Evolutionary conservation across 2,888 invertebrate genomes (phyloP).

Genomic region (Seira sanloemensis): DNA sequence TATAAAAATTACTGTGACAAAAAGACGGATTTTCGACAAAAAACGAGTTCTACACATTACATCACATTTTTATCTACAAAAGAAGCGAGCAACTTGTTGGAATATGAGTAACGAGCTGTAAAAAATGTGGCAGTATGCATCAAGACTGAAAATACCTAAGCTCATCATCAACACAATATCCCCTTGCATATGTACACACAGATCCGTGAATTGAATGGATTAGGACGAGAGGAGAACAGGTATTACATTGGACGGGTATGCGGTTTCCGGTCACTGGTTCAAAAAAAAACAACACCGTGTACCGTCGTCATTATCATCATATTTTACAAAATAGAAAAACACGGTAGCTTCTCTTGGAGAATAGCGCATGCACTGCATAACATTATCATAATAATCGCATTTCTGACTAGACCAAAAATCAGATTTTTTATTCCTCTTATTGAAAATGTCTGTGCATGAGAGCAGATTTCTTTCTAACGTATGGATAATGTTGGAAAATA

Average conservation of each 20-base stretch:
- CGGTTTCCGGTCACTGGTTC: slow-evolving; percentile 65
- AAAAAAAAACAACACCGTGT: slow-evolving; percentile 46
- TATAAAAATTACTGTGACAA: slow-evolving; percentile 20
- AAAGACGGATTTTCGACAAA: slow-evolving; percentile 7
- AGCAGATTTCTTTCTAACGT: no score
- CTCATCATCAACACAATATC: slow-evolving; percentile 4
- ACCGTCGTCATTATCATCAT: slow-evolving; percentile 9
- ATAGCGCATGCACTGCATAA: slow-evolving; percentile 3
- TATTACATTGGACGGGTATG: slow-evolving; percentile 58
- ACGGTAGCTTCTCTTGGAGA: slow-evolving; percentile 27
- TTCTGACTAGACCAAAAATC: not conserved
- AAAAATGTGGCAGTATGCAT: slow-evolving; percentile 61
- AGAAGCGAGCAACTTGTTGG: slow-evolving; percentile 27
- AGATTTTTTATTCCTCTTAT: not conserved
- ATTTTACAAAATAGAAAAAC: slow-evolving; percentile 9
- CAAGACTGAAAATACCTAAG: not conserved
- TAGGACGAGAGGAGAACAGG: not conserved
- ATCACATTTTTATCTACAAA: slow-evolving; percentile 19
- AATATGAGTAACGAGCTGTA: slow-evolving; percentile 61
- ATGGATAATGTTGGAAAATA: slow-evolving; percentile 1
- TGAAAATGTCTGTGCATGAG: no score
- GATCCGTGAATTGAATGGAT: slow-evolving; percentile 5
- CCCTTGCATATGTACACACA: not conserved
- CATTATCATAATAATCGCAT: not conserved
- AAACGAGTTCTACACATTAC: not conserved